Evolutionary conservation across 2,888 invertebrate species (phyloP).

Genomic region (Papilio gigon): DNA sequence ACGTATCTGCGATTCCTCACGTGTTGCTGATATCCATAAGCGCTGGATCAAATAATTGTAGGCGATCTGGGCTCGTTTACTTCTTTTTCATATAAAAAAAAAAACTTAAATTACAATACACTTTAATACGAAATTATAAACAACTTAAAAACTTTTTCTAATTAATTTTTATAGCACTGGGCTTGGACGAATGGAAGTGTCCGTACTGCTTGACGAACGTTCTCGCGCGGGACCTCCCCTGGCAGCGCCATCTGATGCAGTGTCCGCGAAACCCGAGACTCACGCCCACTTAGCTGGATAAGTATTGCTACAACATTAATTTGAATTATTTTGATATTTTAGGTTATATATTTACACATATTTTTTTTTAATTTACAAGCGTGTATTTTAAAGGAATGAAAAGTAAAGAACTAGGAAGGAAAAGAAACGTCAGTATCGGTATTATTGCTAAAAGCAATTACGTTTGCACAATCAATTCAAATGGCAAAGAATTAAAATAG

Average conservation of each 20-base stretch:
- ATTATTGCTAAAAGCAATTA: neutral
- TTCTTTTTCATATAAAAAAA: too few species aligned
- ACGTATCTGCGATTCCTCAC: too few species aligned
- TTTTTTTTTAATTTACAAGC: neutral
- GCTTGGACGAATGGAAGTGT: slow-evolving; percentile 88
- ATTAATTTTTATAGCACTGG: slow-evolving; percentile 60
- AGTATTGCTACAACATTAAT: neutral
- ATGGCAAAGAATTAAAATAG: neutral
- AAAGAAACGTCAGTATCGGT: neutral
- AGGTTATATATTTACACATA: neutral
- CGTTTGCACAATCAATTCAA: neutral
- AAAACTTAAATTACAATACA: too few species aligned
- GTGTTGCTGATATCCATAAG: too few species aligned
- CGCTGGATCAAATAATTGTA: too few species aligned
- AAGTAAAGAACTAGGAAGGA: neutral
- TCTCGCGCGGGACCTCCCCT: slow-evolving; percentile 88
- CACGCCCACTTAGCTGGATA: slow-evolving; percentile 46
- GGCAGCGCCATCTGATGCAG: slow-evolving; percentile 91
- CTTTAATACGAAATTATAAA: too few species aligned
- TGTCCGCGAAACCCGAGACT: slow-evolving; percentile 74
- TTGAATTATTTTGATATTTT: neutral
- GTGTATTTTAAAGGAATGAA: neutral
- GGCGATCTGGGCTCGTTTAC: too few species aligned
- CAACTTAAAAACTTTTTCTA: neutral
- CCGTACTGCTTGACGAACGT: slow-evolving; percentile 93